Evolutionary conservation across 1,140 invertebrate genomes (phyloP).

Genomic region (Trypoxylus dichotomus): DNA sequence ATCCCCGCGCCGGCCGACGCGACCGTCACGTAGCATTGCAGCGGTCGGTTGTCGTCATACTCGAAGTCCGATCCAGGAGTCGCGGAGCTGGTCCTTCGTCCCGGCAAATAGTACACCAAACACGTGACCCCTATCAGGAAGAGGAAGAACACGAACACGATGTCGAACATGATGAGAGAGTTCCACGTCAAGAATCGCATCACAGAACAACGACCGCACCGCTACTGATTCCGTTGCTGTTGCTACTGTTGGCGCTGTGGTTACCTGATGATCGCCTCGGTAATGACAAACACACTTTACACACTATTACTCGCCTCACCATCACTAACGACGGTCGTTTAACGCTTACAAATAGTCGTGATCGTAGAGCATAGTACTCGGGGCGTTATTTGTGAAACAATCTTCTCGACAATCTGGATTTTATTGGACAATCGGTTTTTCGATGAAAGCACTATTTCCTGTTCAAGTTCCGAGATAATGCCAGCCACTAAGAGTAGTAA

Average conservation of each 20-base stretch:
- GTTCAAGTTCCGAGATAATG: no score
- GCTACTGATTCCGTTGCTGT: background rate
- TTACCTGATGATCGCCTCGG: background rate
- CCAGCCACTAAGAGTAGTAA: no score
- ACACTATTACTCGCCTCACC: background rate
- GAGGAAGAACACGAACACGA: conserved; percentile 82
- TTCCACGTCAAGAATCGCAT: conserved; percentile 83
- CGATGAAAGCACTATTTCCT: no score
- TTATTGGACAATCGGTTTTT: no score
- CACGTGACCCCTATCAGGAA: conserved; percentile 80
- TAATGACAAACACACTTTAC: background rate
- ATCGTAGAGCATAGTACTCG: no score
- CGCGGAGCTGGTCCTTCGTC: conserved; percentile 47
- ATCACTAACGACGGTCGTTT: background rate
- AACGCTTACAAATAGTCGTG: no score
- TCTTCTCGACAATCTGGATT: no score
- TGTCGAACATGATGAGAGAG: conserved; percentile 82
- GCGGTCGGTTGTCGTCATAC: conserved; percentile 45
- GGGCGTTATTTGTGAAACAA: no score
- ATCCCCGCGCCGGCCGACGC: conserved; percentile 41
- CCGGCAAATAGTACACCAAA: conserved; percentile 76
- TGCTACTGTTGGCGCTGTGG: background rate
- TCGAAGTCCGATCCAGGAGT: conserved; percentile 35
- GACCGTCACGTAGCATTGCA: conserved; percentile 52
- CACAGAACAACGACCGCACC: conserved; percentile 38